Percentiles rank a stretch among this genome's conserved stretches.
Conservation (phyloP, 2,888 invertebrate species). For the Orthosia cruda region DNA sequence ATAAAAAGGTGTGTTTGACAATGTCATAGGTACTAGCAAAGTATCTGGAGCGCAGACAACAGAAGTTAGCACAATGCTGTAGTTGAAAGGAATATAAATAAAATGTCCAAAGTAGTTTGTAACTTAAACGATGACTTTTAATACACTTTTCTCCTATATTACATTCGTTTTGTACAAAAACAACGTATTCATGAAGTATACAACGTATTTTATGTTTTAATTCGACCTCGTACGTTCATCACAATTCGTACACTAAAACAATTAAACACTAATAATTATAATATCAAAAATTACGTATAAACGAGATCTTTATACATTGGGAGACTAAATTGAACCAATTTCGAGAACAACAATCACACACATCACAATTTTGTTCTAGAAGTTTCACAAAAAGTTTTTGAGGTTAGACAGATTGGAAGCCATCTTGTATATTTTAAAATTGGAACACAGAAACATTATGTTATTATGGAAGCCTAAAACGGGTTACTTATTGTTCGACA, state of each 20-base stretch:
- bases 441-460: not conserved
- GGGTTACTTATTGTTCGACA: constrained; percentile 37
- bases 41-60: too few species aligned
- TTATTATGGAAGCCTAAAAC: constrained; percentile 18
- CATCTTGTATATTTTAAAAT: constrained; percentile 38
- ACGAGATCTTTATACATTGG: constrained; percentile 85
- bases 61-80: not conserved
- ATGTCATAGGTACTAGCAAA: too few species aligned
- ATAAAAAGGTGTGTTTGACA: not conserved
- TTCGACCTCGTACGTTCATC: constrained; percentile 80
- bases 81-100: constrained; percentile 74
- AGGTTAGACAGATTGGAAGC: constrained; percentile 48
- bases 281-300: constrained; percentile 89
- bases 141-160: constrained; percentile 89
- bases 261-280: constrained; percentile 78
- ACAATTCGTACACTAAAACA: constrained; percentile 73
- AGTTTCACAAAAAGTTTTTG: constrained; percentile 10
- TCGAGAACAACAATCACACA: constrained; percentile 7
- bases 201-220: constrained; percentile 79
- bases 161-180: constrained; percentile 90
- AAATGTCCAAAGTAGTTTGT: constrained; percentile 83
- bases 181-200: constrained; percentile 85
- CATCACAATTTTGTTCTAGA: constrained; percentile 23
- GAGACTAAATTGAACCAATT: constrained; percentile 63
- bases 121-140: constrained; percentile 91